Conservation (phyloP, 2,113 vertebrate species). For the Mobula hypostoma region DNA sequence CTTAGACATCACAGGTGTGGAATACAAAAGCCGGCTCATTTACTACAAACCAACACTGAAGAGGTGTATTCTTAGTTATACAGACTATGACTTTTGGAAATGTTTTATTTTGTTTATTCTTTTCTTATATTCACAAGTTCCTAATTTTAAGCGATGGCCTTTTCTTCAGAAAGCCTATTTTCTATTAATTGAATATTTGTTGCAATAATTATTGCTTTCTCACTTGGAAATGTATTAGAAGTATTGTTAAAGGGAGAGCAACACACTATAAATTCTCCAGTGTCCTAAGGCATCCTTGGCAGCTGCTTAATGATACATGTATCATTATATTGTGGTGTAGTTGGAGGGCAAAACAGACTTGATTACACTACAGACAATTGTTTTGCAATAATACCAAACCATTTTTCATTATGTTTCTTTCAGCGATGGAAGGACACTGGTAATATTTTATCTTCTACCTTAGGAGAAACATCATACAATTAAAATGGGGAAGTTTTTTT, state of each 20-base stretch:
- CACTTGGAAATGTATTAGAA: constrained; percentile 47
- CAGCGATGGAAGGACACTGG: constrained; percentile 67
- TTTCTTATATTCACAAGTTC: neutral
- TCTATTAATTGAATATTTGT: constrained; percentile 36
- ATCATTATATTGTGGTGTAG: constrained; percentile 76
- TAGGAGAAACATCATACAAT: constrained; percentile 63
- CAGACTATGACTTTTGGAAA: neutral
- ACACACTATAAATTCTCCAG: constrained; percentile 68
- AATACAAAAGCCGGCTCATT: constrained; percentile 22
- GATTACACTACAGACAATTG: constrained; percentile 83
- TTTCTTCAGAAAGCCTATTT: neutral
- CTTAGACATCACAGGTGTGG: constrained; percentile 27
- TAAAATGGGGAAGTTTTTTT: constrained; percentile 62
- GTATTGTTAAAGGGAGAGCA: constrained; percentile 53
- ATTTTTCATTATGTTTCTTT: constrained; percentile 75
- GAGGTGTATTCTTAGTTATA: neutral
- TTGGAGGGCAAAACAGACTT: constrained; percentile 79
- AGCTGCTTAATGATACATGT: constrained; percentile 81
- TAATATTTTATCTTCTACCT: constrained; percentile 68
- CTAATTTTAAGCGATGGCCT: neutral
- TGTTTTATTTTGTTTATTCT: constrained; percentile 12
- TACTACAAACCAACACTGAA: neutral
- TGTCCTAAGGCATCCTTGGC: constrained; percentile 71
- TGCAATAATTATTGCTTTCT: constrained; percentile 38
- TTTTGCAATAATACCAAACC: constrained; percentile 73